Evolutionary conservation across 1,140 invertebrate species (phyloP), one percentile per base, ranked within the genome.

Genomic region (Eumaeus atala): DNA sequence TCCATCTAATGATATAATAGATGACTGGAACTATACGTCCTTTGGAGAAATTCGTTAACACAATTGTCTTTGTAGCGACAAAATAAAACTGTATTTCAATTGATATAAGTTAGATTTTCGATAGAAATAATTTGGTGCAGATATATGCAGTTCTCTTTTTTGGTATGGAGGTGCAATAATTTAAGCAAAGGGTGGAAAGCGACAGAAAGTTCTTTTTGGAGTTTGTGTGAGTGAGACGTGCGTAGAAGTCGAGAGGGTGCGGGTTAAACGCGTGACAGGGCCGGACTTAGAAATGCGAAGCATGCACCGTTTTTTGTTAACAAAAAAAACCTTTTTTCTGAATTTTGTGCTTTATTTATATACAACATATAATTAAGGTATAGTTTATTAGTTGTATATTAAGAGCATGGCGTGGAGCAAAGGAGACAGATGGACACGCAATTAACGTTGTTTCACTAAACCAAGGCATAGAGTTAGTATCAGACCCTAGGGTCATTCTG

Each of bases 211-310:
- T 84, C 83, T 87, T 87, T 87, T 87, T 87, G 76, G 72, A 84
- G 74, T 84, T 84, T 84, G 81, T 87, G 83, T 74, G 83, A 87
- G 81, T 82, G 83, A 87, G 81, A 86, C 67, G 77, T 86, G 83
- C 81, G 83, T 84, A 84, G 74, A 74, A 74, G 74, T 78, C 75
- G 81, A 67, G 69, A 72, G 80, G 74, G 79, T 79, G 79, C 77
- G 72, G 79, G 77, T 77, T 74, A 74, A 81, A 82, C 72, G 80
- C 78, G 74, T 62, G 52, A 61, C 83, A 82, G 82, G 68, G 72
- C 44, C 67, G 78, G 28, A 84, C 37, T 76, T 28, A 50, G 62
- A 40, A 28, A 3, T 28, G 6, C 2, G 21, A 28, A 28, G 6
- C 6, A 28, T n/a, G n/a, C n/a, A 28, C 2, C 21, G 21, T 28